A percentile compares a stretch with the other conserved stretches of the same genome.
Evolutionary conservation across 2,113 vertebrate species (phyloP).

Genomic region (Harpagus bidentatus): DNA sequence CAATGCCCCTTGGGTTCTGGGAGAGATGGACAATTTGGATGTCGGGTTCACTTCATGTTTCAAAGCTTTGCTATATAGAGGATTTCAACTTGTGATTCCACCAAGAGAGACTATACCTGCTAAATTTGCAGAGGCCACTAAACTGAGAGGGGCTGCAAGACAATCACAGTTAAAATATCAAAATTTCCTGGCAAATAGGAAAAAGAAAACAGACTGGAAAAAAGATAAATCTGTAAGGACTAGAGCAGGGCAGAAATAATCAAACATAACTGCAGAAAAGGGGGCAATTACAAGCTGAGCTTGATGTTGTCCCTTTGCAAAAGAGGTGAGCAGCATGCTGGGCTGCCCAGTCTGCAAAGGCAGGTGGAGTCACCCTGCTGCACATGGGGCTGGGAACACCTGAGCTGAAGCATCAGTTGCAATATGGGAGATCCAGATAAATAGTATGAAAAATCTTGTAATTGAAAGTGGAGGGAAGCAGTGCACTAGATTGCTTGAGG

Average conservation of each 20-base stretch:
- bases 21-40: neutral
- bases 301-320: neutral
- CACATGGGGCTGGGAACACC: neutral
- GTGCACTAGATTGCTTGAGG: neutral
- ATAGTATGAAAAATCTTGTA: neutral
- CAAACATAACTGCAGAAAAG: neutral
- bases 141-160: neutral
- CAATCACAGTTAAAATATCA: neutral
- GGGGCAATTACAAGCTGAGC: neutral
- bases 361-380: neutral
- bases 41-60: neutral
- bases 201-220: neutral
- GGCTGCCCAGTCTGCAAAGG: neutral
- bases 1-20: neutral
- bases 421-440: neutral
- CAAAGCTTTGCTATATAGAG: neutral
- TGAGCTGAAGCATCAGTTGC: neutral
- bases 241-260: neutral
- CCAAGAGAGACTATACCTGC: neutral
- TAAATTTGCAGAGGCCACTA: neutral
- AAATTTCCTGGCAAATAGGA: neutral
- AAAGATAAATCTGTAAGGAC: neutral
- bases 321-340: neutral
- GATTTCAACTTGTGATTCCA: neutral
- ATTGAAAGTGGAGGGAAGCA: neutral